Percentiles rank a stretch among this genome's conserved stretches.
These are phyloP conservation scores for Neopipo cinnamomea DNA, from an alignment of 2,113 vertebrate species.

Conservation along the genomic window DNA sequence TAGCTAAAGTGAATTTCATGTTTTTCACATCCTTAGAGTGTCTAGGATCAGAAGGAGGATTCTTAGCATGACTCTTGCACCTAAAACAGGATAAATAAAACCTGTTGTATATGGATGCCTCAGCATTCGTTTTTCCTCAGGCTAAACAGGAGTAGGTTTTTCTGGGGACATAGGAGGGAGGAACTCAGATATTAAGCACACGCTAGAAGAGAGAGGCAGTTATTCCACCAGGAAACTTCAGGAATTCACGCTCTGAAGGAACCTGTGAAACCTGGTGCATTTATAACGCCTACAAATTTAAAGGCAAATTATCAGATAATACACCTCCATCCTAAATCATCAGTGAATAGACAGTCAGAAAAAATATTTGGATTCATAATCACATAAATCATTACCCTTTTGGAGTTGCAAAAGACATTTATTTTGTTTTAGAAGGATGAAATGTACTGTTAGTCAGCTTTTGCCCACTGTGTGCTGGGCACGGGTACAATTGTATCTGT, in stretches of 20 bases:
- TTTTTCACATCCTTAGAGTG: neutral
- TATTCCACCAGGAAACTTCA: neutral
- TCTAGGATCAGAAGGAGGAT: neutral
- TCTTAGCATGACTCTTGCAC: neutral
- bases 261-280: neutral
- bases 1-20: neutral
- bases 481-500: neutral
- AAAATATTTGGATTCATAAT: neutral
- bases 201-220: neutral
- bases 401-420: neutral
- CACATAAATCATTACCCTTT: neutral
- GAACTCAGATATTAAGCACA: neutral
- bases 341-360: neutral
- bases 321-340: neutral
- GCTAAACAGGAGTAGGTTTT: neutral
- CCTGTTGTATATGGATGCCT: neutral
- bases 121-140: neutral
- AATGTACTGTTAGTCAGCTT: neutral
- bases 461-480: neutral
- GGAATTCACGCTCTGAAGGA: neutral
- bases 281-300: neutral
- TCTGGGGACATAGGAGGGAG: neutral
- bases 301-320: neutral
- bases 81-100: neutral
- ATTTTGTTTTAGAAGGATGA: neutral